Evolutionary conservation across 2,888 invertebrate genomes (phyloP).

Genomic region (Tribolium freemani): DNA sequence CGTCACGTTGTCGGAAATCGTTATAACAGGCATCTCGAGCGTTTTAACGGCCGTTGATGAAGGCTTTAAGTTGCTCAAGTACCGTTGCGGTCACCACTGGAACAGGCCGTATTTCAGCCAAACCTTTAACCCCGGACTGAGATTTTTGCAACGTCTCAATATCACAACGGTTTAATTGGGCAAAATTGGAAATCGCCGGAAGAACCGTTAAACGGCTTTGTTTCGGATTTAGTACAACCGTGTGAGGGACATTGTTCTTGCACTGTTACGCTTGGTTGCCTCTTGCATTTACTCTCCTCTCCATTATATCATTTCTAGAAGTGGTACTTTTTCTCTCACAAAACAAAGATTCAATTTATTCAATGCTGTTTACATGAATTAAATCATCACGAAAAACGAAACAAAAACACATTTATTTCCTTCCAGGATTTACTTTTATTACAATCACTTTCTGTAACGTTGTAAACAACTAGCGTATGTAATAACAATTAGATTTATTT

Average conservation of each 20-base stretch:
- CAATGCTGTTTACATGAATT: neutral
- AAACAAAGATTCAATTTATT: neutral
- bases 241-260: no score
- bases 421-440: neutral
- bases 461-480: neutral
- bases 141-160: slow-evolving; percentile 26
- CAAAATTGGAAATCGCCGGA: slow-evolving; percentile 8
- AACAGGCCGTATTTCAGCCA: slow-evolving; percentile 4
- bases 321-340: neutral
- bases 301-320: neutral
- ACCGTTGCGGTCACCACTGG: slow-evolving; percentile 38
- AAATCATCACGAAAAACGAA: neutral
- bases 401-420: neutral
- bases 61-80: slow-evolving; percentile 30
- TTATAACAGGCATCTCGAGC: slow-evolving; percentile 30
- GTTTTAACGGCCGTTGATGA: slow-evolving; percentile 34
- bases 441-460: neutral
- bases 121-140: slow-evolving; percentile 24
- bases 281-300: neutral
- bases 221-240: neutral
- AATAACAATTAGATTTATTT: neutral
- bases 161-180: slow-evolving; percentile 20
- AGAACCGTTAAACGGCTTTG: slow-evolving; percentile 8
- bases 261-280: neutral
- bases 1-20: slow-evolving; percentile 38